Percentiles rank a stretch among this genome's conserved stretches.
Conservation (phyloP, 1,140 invertebrate genomes). For the Eupeodes corollae region DNA sequence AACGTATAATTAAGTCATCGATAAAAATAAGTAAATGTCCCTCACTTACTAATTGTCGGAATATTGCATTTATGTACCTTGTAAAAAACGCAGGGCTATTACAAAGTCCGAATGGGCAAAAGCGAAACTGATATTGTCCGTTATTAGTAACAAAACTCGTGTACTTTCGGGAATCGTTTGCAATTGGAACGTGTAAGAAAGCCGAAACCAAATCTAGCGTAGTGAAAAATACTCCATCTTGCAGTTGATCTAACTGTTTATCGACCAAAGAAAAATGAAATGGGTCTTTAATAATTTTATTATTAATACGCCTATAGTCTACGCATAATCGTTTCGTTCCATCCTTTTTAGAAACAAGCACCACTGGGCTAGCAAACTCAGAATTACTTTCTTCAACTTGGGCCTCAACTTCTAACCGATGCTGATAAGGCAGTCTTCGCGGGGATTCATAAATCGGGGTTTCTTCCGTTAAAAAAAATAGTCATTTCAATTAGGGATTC, state of each 20-base stretch:
- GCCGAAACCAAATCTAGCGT: conserved; percentile 22
- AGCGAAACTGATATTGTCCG: conserved; percentile 35
- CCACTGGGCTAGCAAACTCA: conserved; percentile 18
- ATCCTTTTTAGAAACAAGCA: conserved; percentile 16
- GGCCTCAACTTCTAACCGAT: not conserved
- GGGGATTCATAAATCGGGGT: not conserved
- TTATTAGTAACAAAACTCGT: conserved; percentile 36
- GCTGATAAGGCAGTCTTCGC: not conserved
- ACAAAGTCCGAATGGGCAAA: conserved; percentile 38
- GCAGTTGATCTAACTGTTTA: conserved; percentile 35
- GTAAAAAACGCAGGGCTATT: conserved; percentile 37
- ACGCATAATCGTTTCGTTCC: conserved; percentile 10
- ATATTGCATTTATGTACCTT: conserved; percentile 25
- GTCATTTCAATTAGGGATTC: not conserved
- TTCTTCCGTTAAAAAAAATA: not conserved
- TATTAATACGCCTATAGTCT: conserved; percentile 14
- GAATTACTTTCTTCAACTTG: conserved; percentile 15
- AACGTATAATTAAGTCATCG: conserved; percentile 19
- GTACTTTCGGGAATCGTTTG: conserved; percentile 24
- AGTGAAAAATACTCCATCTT: conserved; percentile 25
- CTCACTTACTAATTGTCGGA: conserved; percentile 5
- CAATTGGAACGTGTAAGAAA: conserved; percentile 22
- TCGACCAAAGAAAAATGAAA: conserved; percentile 36
- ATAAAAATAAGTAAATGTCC: conserved; percentile 11
- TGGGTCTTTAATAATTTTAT: not conserved